Percentiles rank a stretch among this genome's conserved stretches.
phyloP scores from a whole-genome alignment of 2,113 vertebrate genomes.

The Leucopsar rothschildi region DNA sequence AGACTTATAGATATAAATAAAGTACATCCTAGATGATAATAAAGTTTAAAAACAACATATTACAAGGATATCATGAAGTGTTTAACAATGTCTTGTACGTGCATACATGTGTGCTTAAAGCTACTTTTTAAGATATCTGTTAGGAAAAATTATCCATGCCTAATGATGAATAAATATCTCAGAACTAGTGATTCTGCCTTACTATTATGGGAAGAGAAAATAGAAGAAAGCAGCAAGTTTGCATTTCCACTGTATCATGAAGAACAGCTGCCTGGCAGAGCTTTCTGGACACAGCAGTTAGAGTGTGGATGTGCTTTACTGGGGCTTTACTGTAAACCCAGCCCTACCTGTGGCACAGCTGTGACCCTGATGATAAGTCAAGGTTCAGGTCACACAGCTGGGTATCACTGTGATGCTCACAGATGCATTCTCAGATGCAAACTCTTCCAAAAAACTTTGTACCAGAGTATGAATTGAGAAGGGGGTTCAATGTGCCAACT shows the following conservation, averaged over 20 bases:
- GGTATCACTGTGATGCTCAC: not conserved
- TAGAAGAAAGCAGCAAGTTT: not conserved
- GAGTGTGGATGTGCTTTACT: not conserved
- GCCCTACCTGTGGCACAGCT: not conserved
- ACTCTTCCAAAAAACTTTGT: not conserved
- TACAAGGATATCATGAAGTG: not conserved
- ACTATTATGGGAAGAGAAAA: not conserved
- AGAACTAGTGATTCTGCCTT: not conserved
- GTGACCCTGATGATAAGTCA: not conserved
- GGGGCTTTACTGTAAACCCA: not conserved
- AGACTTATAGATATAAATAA: not conserved
- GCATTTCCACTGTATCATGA: not conserved
- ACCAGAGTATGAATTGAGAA: not conserved
- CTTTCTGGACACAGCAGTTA: not conserved
- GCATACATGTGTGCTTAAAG: not conserved
- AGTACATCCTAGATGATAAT: not conserved
- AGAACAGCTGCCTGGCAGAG: not conserved
- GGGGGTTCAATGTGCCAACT: accelerated
- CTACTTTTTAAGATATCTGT: not conserved
- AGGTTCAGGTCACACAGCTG: not conserved
- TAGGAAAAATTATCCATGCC: not conserved
- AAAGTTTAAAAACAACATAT: not conserved
- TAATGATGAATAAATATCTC: not conserved
- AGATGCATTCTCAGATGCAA: not conserved
- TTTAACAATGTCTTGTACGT: not conserved